Conservation (phyloP, 2,113 vertebrate genomes). For the Peromyscus maniculatus region DNA sequence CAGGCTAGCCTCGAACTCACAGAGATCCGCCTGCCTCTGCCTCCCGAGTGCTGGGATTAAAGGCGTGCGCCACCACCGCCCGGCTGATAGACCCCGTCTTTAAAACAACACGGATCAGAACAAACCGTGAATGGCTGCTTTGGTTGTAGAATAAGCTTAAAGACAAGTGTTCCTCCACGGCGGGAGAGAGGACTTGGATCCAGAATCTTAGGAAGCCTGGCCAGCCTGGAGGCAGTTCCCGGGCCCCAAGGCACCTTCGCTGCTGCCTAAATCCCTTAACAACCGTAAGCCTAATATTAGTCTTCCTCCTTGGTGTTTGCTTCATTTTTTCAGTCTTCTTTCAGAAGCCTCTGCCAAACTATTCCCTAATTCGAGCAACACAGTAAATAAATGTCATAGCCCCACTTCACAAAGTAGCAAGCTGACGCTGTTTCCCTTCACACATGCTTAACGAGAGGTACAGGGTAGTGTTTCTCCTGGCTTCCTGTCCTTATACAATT, state of each 20-base stretch:
- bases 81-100: neutral
- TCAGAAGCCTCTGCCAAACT: neutral
- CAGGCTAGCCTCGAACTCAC: too few relatives aligned
- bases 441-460: neutral
- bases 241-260: slow-evolving; percentile 10
- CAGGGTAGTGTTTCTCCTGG: slow-evolving; percentile 15
- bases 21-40: too few relatives aligned
- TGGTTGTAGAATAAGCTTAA: slow-evolving; percentile 16
- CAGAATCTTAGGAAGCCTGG: neutral
- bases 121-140: neutral
- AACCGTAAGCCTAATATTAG: neutral
- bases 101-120: neutral
- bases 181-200: neutral
- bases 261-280: neutral
- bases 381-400: neutral
- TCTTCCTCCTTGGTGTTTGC: slow-evolving; percentile 40
- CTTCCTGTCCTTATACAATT: slow-evolving; percentile 49
- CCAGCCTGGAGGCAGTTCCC: neutral
- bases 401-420: neutral
- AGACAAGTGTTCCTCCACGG: neutral
- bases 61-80: too few relatives aligned
- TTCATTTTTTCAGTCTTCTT: slow-evolving; percentile 27
- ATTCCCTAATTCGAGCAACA: neutral
- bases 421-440: neutral
- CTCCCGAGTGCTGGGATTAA: too few relatives aligned